Base-by-base conservation (phyloP, 2,888 invertebrate species). In the Conistra vaccinii region DNA sequence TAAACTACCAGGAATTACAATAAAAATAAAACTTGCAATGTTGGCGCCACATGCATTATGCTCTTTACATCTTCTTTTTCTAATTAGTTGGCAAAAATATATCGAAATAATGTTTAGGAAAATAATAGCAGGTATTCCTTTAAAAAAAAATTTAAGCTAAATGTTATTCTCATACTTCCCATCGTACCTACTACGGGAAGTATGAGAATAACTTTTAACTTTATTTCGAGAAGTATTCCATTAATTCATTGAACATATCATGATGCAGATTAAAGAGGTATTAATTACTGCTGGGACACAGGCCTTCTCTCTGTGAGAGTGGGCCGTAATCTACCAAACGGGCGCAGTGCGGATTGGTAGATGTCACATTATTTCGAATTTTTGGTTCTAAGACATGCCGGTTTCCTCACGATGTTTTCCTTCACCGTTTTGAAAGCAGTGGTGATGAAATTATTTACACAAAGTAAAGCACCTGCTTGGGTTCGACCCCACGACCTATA, bases 1-100 rank as follows among this genome's bases (percentile, higher is more conserved):
- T 68, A 4, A 76, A 32, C 45, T 78, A 48, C 12, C 9, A 23
- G 10, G 12, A 23, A 55, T 62, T 55, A 1, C 20, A 67, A 29
- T 12, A 61, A 53, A 76, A 76, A 77, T 29, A 29, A 68, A 78
- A n/a, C 35, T n/a, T n/a, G 14, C 10, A 75, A 65, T 58, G 0
- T 39, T 76, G 61, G 70, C 70, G 62, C 79, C 71, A 48, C 48
- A 78, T 32, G n/a, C 23, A 57, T 76, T 42, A 42, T 39, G 12
- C 14, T 32, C 23, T 42, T n/a, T 26, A 29, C 0, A 29, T 35
- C 23, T 78, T 78, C 9, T 70, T 78, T 32, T 70, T 76, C 2
- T 53, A 69, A 48, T 69, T 32, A 55, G n/a, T 26, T 76, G 17
- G 17, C 35, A 23, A 26, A 29, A 55, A 32, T 45, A 45, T 48